phyloP scores from a whole-genome alignment of 2,113 vertebrate genomes.

The Stigmatopora nigra region DNA sequence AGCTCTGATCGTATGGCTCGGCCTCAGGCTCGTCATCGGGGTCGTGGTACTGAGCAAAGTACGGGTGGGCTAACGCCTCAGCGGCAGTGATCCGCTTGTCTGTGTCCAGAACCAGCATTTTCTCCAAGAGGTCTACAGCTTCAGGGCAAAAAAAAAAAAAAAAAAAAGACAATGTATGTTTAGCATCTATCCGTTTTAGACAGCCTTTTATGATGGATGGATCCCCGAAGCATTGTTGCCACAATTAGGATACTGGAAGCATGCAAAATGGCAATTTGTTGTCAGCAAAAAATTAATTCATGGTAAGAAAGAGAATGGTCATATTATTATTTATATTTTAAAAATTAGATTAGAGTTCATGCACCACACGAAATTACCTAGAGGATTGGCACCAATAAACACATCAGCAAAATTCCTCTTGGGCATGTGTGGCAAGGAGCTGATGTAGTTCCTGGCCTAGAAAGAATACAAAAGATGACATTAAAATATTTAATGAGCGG shows the following conservation, averaged over 20 bases:
- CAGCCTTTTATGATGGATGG: background rate
- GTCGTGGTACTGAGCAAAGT: slow-evolving; percentile 93
- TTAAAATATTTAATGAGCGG: slow-evolving; percentile 8
- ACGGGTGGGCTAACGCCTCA: slow-evolving; percentile 85
- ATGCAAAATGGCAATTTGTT: background rate
- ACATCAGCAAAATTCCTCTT: slow-evolving; percentile 98
- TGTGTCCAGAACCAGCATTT: slow-evolving; percentile 96
- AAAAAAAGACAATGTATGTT: background rate
- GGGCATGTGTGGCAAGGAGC: slow-evolving; percentile 88
- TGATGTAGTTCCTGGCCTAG: slow-evolving; percentile 96
- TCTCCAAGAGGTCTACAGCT: slow-evolving; percentile 96
- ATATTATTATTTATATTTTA: too few relatives aligned
- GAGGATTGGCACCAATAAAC: slow-evolving; percentile 94
- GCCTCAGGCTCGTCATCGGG: slow-evolving; percentile 94
- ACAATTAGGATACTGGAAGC: background rate
- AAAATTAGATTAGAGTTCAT: background rate
- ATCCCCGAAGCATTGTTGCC: background rate
- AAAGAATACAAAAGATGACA: slow-evolving; percentile 24
- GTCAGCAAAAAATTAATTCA: background rate
- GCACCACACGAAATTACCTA: slow-evolving; percentile 70
- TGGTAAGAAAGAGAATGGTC: background rate
- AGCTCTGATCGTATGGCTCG: slow-evolving; percentile 94
- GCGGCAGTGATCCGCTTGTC: slow-evolving; percentile 94
- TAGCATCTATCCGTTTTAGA: background rate
- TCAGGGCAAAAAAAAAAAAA: background rate